A percentile compares a stretch with the other conserved stretches of the same genome.
phyloP scores from a whole-genome alignment of 2,797 vertebrate species.

The Acanthiza pusilla region DNA sequence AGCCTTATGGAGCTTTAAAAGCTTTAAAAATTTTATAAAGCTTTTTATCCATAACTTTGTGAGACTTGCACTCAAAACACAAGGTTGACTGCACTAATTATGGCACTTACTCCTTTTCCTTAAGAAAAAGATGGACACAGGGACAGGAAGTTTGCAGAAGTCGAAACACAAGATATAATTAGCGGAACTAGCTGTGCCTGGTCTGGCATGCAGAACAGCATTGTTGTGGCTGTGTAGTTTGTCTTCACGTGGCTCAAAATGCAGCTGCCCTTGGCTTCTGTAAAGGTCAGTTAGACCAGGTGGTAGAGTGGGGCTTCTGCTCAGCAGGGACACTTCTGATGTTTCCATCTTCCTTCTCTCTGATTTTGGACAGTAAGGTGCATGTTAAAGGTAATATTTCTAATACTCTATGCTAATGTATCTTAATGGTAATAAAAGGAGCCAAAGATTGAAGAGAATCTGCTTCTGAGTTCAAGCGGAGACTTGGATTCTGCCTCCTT shows the following conservation, averaged over 20 bases:
- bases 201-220: neutral
- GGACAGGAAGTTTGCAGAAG: constrained; percentile 67
- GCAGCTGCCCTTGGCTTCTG: neutral
- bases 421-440: neutral
- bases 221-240: neutral
- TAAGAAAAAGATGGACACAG: constrained; percentile 73
- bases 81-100: neutral
- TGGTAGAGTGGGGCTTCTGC: neutral
- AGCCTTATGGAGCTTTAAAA: neutral
- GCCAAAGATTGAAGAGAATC: neutral
- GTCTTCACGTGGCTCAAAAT: neutral
- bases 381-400: neutral
- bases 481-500: neutral
- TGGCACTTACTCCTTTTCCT: neutral
- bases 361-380: neutral
- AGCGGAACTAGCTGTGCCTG: neutral
- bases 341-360: neutral
- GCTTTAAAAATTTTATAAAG: neutral
- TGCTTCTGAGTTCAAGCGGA: neutral
- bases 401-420: neutral
- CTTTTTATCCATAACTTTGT: neutral
- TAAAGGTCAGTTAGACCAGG: neutral
- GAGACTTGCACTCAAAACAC: neutral
- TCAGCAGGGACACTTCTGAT: neutral
- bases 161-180: constrained; percentile 70